These are phyloP conservation scores for Drosophila peninsularis DNA, from an alignment of 2,888 invertebrate genomes.

Conservation along the genomic window DNA sequence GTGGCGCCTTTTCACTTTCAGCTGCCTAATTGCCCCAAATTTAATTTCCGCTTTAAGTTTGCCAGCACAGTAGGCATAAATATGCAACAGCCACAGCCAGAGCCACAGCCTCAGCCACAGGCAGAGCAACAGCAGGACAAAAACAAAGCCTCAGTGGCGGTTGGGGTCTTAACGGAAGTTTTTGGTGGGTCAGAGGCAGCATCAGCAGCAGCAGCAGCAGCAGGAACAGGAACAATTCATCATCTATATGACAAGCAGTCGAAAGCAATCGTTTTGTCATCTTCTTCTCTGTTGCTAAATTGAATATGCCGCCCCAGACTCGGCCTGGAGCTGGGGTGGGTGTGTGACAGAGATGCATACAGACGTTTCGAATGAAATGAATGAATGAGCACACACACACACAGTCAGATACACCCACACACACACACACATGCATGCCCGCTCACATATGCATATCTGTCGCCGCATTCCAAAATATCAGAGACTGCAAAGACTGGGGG, in stretches of 20 bases:
- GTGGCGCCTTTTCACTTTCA: conserved; percentile 45
- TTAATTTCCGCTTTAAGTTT: conserved; percentile 76
- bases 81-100: conserved; percentile 60
- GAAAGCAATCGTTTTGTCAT: conserved; percentile 84
- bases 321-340: neutral
- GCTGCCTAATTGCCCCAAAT: conserved; percentile 71
- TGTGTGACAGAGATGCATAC: conserved; percentile 38
- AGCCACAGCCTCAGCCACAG: neutral
- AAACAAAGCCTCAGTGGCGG: conserved; percentile 38
- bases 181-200: conserved; percentile 26
- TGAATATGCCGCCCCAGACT: conserved; percentile 77
- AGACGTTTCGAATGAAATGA: conserved; percentile 67
- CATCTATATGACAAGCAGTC: conserved; percentile 82
- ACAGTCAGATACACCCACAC: conserved; percentile 6
- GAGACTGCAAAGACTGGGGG: conserved; percentile 22
- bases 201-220: conserved; percentile 19
- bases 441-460: conserved; percentile 75
- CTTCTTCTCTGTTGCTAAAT: conserved; percentile 84
- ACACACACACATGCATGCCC: conserved; percentile 26
- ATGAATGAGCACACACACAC: conserved; percentile 67
- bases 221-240: conserved; percentile 79
- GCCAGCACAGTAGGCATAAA: conserved; percentile 51
- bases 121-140: conserved; percentile 27
- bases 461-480: conserved; percentile 76
- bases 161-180: conserved; percentile 35